Percentiles rank a stretch among this genome's conserved stretches.
These are phyloP conservation scores for Apistogramma diplotaenia DNA, from an alignment of 2,113 vertebrate species.

Conservation along the genomic window DNA sequence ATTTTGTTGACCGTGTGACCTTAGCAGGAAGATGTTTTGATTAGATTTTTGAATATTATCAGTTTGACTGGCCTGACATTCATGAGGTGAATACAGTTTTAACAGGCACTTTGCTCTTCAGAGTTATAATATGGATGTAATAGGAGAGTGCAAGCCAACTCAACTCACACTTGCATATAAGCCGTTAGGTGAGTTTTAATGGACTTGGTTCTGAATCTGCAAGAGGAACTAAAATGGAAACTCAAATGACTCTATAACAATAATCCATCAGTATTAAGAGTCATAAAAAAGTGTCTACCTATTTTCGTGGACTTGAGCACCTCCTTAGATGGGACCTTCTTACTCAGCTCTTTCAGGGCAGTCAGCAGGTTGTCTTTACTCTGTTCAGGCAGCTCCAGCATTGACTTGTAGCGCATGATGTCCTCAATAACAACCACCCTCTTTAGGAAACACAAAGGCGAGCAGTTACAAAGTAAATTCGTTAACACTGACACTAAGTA, in stretches of 20 bases:
- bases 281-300: constrained; percentile 59
- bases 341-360: constrained; percentile 86
- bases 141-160: neutral
- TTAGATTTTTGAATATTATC: neutral
- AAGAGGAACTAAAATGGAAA: neutral
- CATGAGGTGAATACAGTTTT: neutral
- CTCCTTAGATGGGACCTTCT: constrained; percentile 93
- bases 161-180: neutral
- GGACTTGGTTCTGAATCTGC: neutral
- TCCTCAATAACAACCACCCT: constrained; percentile 97
- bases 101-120: neutral
- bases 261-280: neutral
- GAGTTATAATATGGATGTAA: neutral
- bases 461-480: neutral
- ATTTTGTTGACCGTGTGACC: constrained; percentile 88
- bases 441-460: constrained; percentile 72
- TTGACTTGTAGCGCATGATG: constrained; percentile 88
- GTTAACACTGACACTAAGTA: accelerated
- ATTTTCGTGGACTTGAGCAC: constrained; percentile 91
- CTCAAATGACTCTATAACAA: neutral
- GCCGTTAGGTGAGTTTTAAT: neutral
- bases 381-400: constrained; percentile 87
- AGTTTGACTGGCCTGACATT: neutral
- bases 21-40: constrained; percentile 51
- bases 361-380: constrained; percentile 84